These are phyloP conservation scores for Masticophis lateralis DNA, from an alignment of 2,797 vertebrate species.

Conservation along the genomic window DNA sequence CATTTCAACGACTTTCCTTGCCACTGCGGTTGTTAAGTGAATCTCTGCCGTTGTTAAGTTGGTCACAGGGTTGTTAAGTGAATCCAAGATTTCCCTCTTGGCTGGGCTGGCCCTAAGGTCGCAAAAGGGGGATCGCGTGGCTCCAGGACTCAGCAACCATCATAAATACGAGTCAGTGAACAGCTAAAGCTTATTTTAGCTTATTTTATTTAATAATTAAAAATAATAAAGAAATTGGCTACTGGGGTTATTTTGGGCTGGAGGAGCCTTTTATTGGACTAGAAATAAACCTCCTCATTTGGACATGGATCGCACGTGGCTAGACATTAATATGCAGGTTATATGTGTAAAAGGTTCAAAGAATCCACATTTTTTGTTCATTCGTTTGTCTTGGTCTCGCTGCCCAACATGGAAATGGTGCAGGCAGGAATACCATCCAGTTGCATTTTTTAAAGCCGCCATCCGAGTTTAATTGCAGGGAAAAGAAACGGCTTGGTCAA, in stretches of 20 bases:
- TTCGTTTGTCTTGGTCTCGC: background rate
- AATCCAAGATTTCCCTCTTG: too few relatives aligned
- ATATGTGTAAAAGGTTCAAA: background rate
- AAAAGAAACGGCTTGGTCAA: constrained; percentile 13
- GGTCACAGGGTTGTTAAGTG: too few relatives aligned
- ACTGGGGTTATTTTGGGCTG: background rate
- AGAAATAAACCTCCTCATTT: background rate
- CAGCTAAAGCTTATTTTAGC: too few relatives aligned
- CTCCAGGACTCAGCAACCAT: too few relatives aligned
- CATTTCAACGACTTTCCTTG: too few relatives aligned
- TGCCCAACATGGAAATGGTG: background rate
- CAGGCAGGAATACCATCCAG: background rate
- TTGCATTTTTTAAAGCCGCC: constrained; percentile 2
- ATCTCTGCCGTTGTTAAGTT: too few relatives aligned
- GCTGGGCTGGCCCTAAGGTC: too few relatives aligned
- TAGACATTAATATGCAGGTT: background rate
- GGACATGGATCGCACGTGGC: background rate
- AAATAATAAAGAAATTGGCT: too few relatives aligned
- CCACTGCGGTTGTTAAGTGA: too few relatives aligned
- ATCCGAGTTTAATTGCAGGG: background rate
- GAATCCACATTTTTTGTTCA: background rate
- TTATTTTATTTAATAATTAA: too few relatives aligned
- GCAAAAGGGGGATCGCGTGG: too few relatives aligned
- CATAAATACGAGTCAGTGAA: too few relatives aligned
- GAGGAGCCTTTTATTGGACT: background rate